These are phyloP conservation scores for Alethe diademata DNA, from an alignment of 2,113 vertebrate species.

Conservation along the genomic window DNA sequence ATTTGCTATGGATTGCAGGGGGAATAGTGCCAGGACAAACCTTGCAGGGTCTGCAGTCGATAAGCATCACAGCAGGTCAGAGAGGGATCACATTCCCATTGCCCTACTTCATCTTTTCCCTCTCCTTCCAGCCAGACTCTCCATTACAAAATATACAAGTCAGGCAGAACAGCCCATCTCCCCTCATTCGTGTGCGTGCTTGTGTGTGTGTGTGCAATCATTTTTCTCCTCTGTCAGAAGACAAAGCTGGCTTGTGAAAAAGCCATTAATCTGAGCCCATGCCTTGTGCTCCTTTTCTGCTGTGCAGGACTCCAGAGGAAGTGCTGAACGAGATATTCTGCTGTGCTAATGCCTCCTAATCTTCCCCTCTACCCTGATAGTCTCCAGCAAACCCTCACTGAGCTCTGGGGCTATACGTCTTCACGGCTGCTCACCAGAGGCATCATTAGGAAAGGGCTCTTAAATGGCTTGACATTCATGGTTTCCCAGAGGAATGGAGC, in stretches of 20 bases:
- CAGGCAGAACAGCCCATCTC: constrained; percentile 16
- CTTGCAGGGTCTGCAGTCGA: not conserved
- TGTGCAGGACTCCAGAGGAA: constrained; percentile 15
- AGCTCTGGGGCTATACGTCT: constrained; percentile 44
- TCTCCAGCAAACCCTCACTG: constrained; percentile 24
- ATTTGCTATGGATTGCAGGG: not conserved
- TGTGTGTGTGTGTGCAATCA: not conserved
- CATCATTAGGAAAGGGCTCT: constrained; percentile 65
- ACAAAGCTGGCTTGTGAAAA: constrained; percentile 46
- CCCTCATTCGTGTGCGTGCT: not conserved
- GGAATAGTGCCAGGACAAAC: not conserved
- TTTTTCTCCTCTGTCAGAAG: constrained; percentile 55
- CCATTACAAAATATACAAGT: not conserved
- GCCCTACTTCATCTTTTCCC: constrained; percentile 23
- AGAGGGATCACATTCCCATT: not conserved
- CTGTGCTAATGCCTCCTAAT: constrained; percentile 57
- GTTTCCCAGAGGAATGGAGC: constrained; percentile 54
- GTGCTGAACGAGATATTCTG: constrained; percentile 18
- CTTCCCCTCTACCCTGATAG: constrained; percentile 38
- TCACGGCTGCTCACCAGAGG: constrained; percentile 44
- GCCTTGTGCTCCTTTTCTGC: constrained; percentile 37
- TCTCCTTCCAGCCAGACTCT: not conserved
- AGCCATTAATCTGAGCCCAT: constrained; percentile 53
- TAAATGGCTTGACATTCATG: constrained; percentile 68
- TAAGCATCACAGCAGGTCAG: not conserved